Conservation (phyloP, 2,113 vertebrate species). For the Crotalus viridis region DNA sequence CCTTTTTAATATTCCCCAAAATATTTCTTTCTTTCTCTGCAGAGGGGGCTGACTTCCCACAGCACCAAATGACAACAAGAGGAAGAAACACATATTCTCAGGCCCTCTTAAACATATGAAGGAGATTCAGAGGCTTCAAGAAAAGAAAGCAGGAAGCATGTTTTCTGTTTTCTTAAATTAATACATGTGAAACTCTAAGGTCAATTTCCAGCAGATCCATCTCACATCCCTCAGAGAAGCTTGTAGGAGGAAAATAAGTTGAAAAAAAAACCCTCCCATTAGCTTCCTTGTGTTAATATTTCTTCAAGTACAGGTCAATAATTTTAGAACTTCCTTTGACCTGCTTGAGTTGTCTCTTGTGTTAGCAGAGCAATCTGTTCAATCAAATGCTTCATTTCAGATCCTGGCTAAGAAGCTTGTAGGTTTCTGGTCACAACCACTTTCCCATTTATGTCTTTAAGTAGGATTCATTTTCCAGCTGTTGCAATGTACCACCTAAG, state of each 20-base stretch:
- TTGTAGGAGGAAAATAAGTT: neutral
- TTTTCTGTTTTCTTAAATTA: neutral
- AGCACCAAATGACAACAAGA: too few species aligned
- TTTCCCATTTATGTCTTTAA: neutral
- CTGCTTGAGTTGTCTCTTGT: neutral
- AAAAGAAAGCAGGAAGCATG: neutral
- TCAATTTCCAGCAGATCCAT: neutral
- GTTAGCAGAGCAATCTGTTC: neutral
- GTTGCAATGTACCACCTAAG: neutral
- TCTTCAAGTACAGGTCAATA: neutral
- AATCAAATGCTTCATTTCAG: neutral
- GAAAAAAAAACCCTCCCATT: neutral
- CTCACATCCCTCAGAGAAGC: neutral
- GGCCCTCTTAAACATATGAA: neutral
- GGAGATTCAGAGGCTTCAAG: neutral
- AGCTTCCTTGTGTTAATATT: neutral
- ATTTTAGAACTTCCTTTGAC: neutral
- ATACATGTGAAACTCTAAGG: neutral
- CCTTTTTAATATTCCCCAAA: too few species aligned
- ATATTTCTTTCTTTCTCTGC: too few species aligned
- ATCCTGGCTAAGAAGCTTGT: neutral
- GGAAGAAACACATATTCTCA: too few species aligned
- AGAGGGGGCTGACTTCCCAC: too few species aligned
- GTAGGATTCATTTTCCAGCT: neutral
- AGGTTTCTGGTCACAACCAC: neutral